A percentile compares a stretch with the other conserved stretches of the same genome.
phyloP scores from a whole-genome alignment of 2,888 invertebrate species.

The Autographa gamma region DNA sequence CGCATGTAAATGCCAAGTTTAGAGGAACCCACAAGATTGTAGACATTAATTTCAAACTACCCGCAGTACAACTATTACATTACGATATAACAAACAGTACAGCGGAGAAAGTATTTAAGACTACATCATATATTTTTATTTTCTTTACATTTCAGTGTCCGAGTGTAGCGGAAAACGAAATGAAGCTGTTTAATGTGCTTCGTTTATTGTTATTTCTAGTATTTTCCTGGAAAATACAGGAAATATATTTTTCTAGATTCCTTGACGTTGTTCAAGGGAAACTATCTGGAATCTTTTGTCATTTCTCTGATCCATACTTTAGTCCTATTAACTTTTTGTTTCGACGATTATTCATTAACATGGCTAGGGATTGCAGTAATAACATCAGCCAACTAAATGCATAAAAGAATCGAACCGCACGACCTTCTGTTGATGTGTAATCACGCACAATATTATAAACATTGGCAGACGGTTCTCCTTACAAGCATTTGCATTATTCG shows the following conservation, averaged over 20 bases:
- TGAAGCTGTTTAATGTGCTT: slow-evolving; percentile 27
- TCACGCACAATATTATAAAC: slow-evolving; percentile 59
- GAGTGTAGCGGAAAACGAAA: slow-evolving; percentile 22
- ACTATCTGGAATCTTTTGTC: slow-evolving; percentile 19
- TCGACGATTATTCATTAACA: slow-evolving; percentile 18
- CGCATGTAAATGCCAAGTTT: slow-evolving; percentile 27
- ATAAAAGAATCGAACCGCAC: slow-evolving; percentile 49
- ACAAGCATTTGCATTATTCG: slow-evolving; percentile 50
- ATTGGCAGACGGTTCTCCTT: slow-evolving; percentile 48
- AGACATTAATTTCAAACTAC: slow-evolving; percentile 20
- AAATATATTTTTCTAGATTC: slow-evolving; percentile 12
- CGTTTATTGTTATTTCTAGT: slow-evolving; percentile 29
- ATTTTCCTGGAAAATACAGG: slow-evolving; percentile 19
- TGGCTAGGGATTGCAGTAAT: slow-evolving; percentile 38
- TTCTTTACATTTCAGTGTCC: slow-evolving; percentile 15
- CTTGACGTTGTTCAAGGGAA: slow-evolving; percentile 15
- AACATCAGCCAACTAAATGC: slow-evolving; percentile 41
- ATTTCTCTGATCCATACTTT: slow-evolving; percentile 8
- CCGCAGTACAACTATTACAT: not conserved
- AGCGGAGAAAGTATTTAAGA: slow-evolving; percentile 12
- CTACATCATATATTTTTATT: slow-evolving; percentile 22
- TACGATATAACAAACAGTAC: not conserved
- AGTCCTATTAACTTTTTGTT: slow-evolving; percentile 12
- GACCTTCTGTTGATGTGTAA: slow-evolving; percentile 57
- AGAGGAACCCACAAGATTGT: slow-evolving; percentile 28